phyloP scores from a whole-genome alignment of 2,888 invertebrate genomes.

The Gisinianus flammeolus region DNA sequence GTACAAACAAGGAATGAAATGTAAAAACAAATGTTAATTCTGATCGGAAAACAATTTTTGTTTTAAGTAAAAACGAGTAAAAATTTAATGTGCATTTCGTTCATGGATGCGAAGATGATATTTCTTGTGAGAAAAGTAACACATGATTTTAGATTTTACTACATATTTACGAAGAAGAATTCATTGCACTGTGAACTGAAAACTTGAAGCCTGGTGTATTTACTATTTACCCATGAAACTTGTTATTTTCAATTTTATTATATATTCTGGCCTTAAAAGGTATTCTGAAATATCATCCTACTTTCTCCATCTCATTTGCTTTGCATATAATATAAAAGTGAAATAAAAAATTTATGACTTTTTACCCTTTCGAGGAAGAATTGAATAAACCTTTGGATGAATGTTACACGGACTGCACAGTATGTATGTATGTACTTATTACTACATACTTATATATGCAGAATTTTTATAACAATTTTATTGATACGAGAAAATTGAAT shows the following conservation, averaged over 20 bases:
- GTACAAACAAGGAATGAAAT: too few species aligned
- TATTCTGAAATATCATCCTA: neutral
- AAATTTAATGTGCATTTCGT: neutral
- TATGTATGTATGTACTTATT: neutral
- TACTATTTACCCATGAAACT: too few species aligned
- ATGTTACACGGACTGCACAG: neutral
- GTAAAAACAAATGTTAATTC: too few species aligned
- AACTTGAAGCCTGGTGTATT: too few species aligned
- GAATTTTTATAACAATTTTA: neutral
- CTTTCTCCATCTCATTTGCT: neutral
- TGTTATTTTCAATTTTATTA: neutral
- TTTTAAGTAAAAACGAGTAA: too few species aligned
- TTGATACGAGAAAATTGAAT: neutral
- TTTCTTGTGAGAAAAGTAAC: neutral
- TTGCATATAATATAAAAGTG: neutral
- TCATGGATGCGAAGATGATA: neutral
- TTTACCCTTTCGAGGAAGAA: neutral
- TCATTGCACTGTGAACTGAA: neutral
- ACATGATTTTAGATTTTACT: neutral
- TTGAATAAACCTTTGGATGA: neutral
- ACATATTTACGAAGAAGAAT: neutral
- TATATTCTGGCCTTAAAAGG: neutral
- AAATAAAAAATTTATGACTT: neutral
- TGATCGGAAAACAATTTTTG: too few species aligned
- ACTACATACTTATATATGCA: neutral